A percentile compares a stretch with the other conserved stretches of the same genome.
Conservation (phyloP, 2,113 vertebrate species). For the Conger conger region DNA sequence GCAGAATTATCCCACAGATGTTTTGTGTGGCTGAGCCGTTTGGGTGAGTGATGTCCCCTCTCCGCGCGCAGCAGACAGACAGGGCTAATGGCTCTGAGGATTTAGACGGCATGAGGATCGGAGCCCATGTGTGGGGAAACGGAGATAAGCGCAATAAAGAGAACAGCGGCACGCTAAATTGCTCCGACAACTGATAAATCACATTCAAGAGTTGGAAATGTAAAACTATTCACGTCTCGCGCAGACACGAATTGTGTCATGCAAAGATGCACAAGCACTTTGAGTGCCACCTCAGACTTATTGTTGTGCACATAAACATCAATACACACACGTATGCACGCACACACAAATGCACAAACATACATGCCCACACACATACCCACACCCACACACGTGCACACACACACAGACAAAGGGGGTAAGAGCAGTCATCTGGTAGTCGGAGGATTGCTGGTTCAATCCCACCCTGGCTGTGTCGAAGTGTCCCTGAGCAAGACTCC, state of each 20-base stretch:
- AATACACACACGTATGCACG: neutral
- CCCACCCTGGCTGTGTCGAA: too few species aligned
- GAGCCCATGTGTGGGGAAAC: conserved; percentile 21
- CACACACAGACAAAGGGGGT: too few species aligned
- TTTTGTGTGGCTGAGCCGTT: neutral
- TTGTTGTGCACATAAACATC: neutral
- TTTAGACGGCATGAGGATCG: conserved; percentile 3
- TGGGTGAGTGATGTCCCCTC: neutral
- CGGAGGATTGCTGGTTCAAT: too few species aligned
- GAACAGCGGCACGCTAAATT: conserved; percentile 23
- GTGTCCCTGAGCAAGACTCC: too few species aligned
- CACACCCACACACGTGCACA: neutral
- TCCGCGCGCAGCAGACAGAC: neutral
- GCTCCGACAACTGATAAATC: conserved; percentile 40
- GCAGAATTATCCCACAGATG: conserved; percentile 4
- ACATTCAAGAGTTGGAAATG: conserved; percentile 29
- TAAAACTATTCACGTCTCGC: conserved; percentile 25
- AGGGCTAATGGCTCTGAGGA: conserved; percentile 18
- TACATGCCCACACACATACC: conserved; percentile 14
- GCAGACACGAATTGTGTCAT: conserved; percentile 22
- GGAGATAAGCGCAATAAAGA: conserved; percentile 37
- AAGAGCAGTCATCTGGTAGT: too few species aligned
- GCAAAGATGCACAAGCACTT: neutral
- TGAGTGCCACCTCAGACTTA: neutral
- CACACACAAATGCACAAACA: neutral